Evolutionary conservation across 2,888 invertebrate genomes (phyloP), one percentile per base, ranked within the genome.

Genomic region (Entomobrya proxima): DNA sequence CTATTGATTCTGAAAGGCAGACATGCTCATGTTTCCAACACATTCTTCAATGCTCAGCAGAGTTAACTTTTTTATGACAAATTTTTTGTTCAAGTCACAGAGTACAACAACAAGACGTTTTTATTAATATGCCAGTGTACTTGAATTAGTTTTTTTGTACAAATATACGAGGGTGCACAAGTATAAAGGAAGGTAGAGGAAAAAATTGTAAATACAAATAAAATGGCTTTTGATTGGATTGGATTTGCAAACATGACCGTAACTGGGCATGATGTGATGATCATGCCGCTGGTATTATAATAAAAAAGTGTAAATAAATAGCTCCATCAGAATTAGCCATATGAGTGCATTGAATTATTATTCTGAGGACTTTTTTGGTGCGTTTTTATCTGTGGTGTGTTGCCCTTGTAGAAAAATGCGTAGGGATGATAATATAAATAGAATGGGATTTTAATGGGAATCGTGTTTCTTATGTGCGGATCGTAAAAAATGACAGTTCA

Each of bases 131-230:
- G 5, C 5, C 2, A n/a, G 18, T n/a, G 47, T 47, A 47, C 13
- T 15, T n/a, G n/a, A 4, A 47, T 15, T 13, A n/a, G 15, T 47
- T 2, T 15, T 9, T 47, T 47, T 47, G 47, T 15, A 15, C n/a
- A n/a, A 47, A 15, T 47, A n/a, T 47, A 47, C 47, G 13, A 7
- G 47, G n/a, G 47, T 47, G 13, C n/a, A 40, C 40, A 11, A 5
- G 5, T 40, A 13, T 47, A n/a, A 9, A n/a, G 13, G 15, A 47
- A 13, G 15, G n/a, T 4, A n/a, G 47, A 47, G 13, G 24, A 24
- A 55, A 55, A 55, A 55, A 55, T 21, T 24, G 55, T 55, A 55
- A 55, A 58, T 32, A n/a, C n/a, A n/a, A n/a, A n/a, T n/a, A n/a
- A n/a, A 32, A 58, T 9, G 3, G 30, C n/a, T 55, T 58, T 58